Base-by-base conservation (phyloP, 2,797 vertebrate species). In the Botia almorhae region DNA sequence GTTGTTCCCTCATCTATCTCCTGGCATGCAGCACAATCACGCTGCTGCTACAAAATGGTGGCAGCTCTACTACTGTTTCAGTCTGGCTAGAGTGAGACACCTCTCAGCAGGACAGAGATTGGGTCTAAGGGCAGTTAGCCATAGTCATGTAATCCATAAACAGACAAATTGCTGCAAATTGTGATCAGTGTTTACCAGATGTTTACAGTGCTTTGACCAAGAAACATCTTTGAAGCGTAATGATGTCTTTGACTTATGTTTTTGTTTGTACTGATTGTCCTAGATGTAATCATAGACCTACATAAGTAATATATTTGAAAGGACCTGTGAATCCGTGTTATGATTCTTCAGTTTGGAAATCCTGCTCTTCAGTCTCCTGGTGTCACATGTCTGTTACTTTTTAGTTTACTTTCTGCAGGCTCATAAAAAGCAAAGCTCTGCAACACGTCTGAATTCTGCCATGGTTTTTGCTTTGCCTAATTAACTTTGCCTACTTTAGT, bases 1-100 rank as follows among this genome's bases (percentile, higher is more conserved):
- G 60, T 53, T 82, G 82, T 69, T 85, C 73, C 36, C 46, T 85
- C 78, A 86, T 80, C 65, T 81, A 85, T 80, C 81, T 80, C 81
- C 84, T 88, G 89, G 90, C 89, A 89, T 82, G 84, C 77, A 80
- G 88, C 83, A 75, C 71, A 26, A 70, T 91, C 90, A 85, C 82
- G 87, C 91, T 89, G 89, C 87, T 87, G 85, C 81, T 86, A 92
- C 91, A 92, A 93, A 93, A 91, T 92, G 89, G 90, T 90, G 89
- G 87, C 88, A 90, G 89, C 88, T 89, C 89, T 86, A 86, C 81
- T 83, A 80, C 55, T 78, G 82, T 83, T 75, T 61, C 78, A 83
- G 39, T 85, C 87, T 89, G 89, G 85, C 88, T 69, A 75, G 48
- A 83, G 84, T 77, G 53, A 84, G 80, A 87, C 87, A 43, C 75